Conservation (phyloP, 2,797 vertebrate species). For the Paedocypris micromegethes region DNA sequence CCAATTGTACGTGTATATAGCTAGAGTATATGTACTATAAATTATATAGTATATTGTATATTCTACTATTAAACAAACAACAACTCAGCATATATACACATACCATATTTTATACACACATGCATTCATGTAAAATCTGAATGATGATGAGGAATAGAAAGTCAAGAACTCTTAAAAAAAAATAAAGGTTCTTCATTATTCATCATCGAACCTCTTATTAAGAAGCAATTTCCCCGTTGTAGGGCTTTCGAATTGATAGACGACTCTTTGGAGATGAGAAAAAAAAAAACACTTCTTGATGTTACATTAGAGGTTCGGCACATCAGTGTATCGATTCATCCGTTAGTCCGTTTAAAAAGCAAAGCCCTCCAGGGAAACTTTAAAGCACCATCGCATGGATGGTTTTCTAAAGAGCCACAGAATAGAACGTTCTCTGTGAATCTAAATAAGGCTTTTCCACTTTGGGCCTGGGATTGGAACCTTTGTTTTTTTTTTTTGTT, state of each 20-base stretch:
- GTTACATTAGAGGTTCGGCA: conserved; percentile 15
- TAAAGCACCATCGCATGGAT: conserved; percentile 6
- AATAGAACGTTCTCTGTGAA: background rate
- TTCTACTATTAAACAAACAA: too few relatives aligned
- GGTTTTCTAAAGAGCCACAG: conserved; percentile 1
- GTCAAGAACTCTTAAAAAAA: conserved; percentile 12
- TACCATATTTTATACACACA: too few relatives aligned
- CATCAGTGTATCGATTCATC: conserved; percentile 12
- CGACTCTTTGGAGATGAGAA: background rate
- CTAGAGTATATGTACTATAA: too few relatives aligned
- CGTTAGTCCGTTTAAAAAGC: conserved; percentile 5
- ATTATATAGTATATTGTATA: too few relatives aligned
- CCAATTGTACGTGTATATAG: too few relatives aligned
- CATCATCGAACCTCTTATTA: background rate
- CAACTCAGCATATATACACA: too few relatives aligned
- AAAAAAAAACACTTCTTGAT: background rate
- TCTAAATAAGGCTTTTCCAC: background rate
- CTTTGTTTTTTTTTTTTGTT: background rate
- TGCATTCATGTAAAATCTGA: background rate
- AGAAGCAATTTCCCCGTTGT: background rate
- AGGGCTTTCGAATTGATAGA: background rate
- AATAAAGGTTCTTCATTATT: conserved; percentile 13
- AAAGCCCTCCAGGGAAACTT: conserved; percentile 6
- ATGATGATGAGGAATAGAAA: background rate
- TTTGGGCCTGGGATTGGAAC: too few relatives aligned